phyloP scores from a whole-genome alignment of 92 coral and sea anemone species.

The Siderastrea siderea region DNA sequence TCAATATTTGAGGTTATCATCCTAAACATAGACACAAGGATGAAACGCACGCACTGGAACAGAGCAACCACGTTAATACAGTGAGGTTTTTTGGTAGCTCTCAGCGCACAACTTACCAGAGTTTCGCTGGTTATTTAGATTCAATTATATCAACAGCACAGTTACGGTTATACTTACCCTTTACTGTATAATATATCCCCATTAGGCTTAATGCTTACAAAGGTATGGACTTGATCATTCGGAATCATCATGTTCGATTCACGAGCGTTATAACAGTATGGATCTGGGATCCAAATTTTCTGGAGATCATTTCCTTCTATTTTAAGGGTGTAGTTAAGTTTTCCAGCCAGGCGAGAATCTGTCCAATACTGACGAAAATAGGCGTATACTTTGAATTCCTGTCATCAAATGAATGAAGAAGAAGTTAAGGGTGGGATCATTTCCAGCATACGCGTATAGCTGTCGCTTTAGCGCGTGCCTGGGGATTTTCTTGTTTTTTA shows the following conservation, averaged over 20 bases:
- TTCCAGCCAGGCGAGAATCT: constrained; percentile 72
- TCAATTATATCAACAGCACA: too few species aligned
- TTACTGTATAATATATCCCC: constrained; percentile 74
- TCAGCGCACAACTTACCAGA: too few species aligned
- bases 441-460: too few species aligned
- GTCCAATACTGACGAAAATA: constrained; percentile 81
- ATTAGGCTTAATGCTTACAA: constrained; percentile 44
- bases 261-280: constrained; percentile 84
- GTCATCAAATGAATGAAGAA: not conserved
- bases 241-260: constrained; percentile 78
- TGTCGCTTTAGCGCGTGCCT: too few species aligned
- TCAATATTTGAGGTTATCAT: too few species aligned
- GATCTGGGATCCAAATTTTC: constrained; percentile 80
- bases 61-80: too few species aligned
- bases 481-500: too few species aligned
- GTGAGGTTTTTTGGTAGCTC: too few species aligned
- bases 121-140: not conserved
- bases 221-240: constrained; percentile 74
- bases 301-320: constrained; percentile 73
- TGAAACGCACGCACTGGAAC: too few species aligned
- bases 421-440: too few species aligned
- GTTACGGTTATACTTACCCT: constrained; percentile 48
- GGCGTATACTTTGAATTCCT: constrained; percentile 78
- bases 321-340: constrained; percentile 58
- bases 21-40: too few species aligned